phyloP scores from a whole-genome alignment of 2,888 invertebrate species.

The Amphipoea lucens region DNA sequence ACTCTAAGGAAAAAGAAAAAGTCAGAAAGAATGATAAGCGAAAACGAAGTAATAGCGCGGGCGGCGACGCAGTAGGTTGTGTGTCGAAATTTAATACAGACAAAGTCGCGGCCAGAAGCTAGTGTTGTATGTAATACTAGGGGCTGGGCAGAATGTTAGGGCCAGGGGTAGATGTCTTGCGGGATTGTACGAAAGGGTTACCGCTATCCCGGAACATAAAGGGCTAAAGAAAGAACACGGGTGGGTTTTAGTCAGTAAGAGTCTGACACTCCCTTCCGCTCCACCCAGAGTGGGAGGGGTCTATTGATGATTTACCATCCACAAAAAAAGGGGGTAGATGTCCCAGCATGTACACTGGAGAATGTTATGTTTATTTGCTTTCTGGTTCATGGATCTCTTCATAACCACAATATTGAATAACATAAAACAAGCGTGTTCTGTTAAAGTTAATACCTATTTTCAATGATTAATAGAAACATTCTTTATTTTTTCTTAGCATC shows the following conservation, averaged over 20 bases:
- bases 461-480: neutral
- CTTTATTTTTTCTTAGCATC: neutral
- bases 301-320: too few relatives aligned
- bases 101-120: neutral
- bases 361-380: neutral
- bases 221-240: too few relatives aligned
- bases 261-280: too few relatives aligned
- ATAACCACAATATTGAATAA: neutral
- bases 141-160: neutral
- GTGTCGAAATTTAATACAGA: accelerated
- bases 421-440: neutral
- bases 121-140: neutral
- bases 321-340: too few relatives aligned
- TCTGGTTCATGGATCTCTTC: neutral
- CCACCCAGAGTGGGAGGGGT: too few relatives aligned
- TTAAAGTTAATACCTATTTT: neutral
- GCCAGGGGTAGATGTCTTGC: too few relatives aligned
- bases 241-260: too few relatives aligned
- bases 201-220: too few relatives aligned
- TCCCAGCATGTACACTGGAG: neutral
- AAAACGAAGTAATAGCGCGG: too few relatives aligned
- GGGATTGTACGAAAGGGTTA: too few relatives aligned
- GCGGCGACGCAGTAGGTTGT: neutral
- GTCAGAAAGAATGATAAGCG: neutral
- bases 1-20: too few relatives aligned